phyloP scores from a whole-genome alignment of 2,888 invertebrate genomes.

The Orgyia antiqua region DNA sequence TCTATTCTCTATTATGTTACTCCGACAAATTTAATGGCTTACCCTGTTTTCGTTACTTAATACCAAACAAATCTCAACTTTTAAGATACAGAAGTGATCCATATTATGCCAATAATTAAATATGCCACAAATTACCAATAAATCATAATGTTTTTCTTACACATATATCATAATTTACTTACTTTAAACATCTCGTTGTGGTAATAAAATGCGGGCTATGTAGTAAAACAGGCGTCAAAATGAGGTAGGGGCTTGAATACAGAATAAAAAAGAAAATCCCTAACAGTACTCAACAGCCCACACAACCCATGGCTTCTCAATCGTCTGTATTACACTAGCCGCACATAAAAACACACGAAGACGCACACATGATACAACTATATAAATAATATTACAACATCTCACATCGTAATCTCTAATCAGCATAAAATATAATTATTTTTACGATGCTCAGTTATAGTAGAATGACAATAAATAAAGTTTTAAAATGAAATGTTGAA shows the following conservation, averaged over 20 bases:
- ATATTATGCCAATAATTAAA: too few relatives aligned
- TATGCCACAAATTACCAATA: too few relatives aligned
- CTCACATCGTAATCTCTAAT: slow-evolving; percentile 10
- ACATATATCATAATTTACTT: too few relatives aligned
- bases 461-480: slow-evolving; percentile 9
- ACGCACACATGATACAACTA: slow-evolving; percentile 11
- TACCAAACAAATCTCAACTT: too few relatives aligned
- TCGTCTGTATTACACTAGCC: slow-evolving; percentile 58
- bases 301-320: slow-evolving; percentile 72
- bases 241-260: too few relatives aligned
- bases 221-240: too few relatives aligned
- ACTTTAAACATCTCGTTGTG: slow-evolving; percentile 44
- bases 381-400: slow-evolving; percentile 3
- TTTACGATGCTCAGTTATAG: slow-evolving; percentile 10
- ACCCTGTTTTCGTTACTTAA: too few relatives aligned
- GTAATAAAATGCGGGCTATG: slow-evolving; percentile 60
- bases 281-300: slow-evolving; percentile 72
- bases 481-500: slow-evolving; percentile 8
- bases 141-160: slow-evolving; percentile 47
- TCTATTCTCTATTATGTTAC: too few relatives aligned
- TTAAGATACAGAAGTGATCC: too few relatives aligned
- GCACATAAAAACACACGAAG: slow-evolving; percentile 40
- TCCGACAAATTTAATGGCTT: too few relatives aligned
- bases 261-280: slow-evolving; percentile 56
- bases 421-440: slow-evolving; percentile 10